phyloP scores from a whole-genome alignment of 2,888 invertebrate species.

The Saturnia pavonia region DNA sequence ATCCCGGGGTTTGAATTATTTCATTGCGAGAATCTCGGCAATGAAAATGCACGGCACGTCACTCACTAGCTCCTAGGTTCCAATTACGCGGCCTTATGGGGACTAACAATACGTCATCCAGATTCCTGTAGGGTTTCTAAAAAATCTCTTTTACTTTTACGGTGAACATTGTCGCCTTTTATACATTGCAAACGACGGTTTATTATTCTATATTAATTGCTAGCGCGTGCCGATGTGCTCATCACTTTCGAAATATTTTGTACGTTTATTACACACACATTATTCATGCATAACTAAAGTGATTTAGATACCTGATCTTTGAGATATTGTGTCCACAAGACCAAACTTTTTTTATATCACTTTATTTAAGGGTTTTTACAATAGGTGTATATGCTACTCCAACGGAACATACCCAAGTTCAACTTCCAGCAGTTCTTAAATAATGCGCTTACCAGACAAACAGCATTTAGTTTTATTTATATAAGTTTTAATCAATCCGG shows the following conservation, averaged over 20 bases:
- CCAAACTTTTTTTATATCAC: no score
- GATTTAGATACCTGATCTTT: not conserved
- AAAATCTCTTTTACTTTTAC: slow-evolving; percentile 28
- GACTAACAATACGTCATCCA: slow-evolving; percentile 49
- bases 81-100: slow-evolving; percentile 49
- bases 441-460: no score
- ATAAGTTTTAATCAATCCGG: not conserved
- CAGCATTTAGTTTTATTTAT: no score
- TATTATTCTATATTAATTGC: slow-evolving; percentile 9
- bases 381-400: no score
- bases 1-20: not conserved
- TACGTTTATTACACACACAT: not conserved
- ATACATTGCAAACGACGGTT: slow-evolving; percentile 5
- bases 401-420: no score
- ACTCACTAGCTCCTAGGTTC: slow-evolving; percentile 28
- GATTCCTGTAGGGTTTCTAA: slow-evolving; percentile 50
- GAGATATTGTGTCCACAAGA: not conserved
- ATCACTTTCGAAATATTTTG: not conserved
- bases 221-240: not conserved
- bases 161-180: slow-evolving; percentile 14
- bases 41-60: slow-evolving; percentile 13
- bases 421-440: no score
- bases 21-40: not conserved
- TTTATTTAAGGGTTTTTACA: no score
- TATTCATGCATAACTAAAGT: not conserved